Evolutionary conservation across 1,140 invertebrate genomes (phyloP).

Genomic region (Drosophila lini): DNA sequence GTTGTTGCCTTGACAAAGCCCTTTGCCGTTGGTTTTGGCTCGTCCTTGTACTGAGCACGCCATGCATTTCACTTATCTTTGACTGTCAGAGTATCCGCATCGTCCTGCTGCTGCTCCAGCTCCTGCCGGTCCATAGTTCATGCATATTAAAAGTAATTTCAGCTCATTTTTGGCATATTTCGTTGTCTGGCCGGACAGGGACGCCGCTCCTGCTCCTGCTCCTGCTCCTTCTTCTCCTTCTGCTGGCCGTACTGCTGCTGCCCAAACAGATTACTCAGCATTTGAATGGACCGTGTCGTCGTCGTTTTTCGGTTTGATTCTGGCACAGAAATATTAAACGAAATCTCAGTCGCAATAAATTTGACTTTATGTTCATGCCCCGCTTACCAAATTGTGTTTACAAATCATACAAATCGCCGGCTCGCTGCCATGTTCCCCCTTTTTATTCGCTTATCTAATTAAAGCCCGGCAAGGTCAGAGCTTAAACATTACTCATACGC

Average conservation of each 20-base stretch:
- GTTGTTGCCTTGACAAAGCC: constrained; percentile 45
- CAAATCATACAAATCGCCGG: constrained; percentile 62
- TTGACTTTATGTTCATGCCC: constrained; percentile 80
- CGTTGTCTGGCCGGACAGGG: constrained; percentile 51
- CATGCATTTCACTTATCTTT: constrained; percentile 77
- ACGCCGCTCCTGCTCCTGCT: background rate
- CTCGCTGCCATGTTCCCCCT: constrained; percentile 7
- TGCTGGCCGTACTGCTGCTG: background rate
- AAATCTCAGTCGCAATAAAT: constrained; percentile 78
- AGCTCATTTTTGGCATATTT: constrained; percentile 78
- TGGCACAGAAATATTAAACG: constrained; percentile 56
- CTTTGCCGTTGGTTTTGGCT: constrained; percentile 10
- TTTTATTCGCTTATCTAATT: constrained; percentile 60
- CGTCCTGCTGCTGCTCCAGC: constrained; percentile 10
- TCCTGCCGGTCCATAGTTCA: constrained; percentile 25
- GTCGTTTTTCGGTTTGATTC: constrained; percentile 51
- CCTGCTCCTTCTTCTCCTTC: background rate
- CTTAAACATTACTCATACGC: constrained; percentile 75
- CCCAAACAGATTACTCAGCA: constrained; percentile 70
- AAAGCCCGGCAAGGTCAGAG: constrained; percentile 59
- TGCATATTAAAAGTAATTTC: constrained; percentile 80
- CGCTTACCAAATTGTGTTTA: constrained; percentile 76
- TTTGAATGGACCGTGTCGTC: constrained; percentile 55
- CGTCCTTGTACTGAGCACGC: constrained; percentile 23
- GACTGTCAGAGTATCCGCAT: constrained; percentile 56